These are phyloP conservation scores for Aphyosemion australe DNA, from an alignment of 2,113 vertebrate genomes.

Conservation along the genomic window DNA sequence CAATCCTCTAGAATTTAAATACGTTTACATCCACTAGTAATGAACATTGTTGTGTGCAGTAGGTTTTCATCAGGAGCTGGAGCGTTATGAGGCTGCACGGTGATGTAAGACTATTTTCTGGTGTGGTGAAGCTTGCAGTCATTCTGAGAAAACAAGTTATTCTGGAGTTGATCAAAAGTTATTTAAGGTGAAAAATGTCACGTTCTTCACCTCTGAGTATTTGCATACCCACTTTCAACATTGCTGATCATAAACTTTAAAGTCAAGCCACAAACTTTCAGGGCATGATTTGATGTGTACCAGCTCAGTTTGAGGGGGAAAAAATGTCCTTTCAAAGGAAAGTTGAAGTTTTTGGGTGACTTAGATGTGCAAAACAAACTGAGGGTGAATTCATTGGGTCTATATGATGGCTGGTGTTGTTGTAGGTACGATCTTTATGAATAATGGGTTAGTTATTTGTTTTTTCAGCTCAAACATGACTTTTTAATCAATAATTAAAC, in stretches of 20 bases:
- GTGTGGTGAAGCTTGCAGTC: not conserved
- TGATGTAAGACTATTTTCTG: slow-evolving; percentile 8
- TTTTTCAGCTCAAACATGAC: not conserved
- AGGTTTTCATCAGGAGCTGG: not conserved
- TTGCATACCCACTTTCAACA: not conserved
- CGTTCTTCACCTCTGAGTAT: slow-evolving; percentile 11
- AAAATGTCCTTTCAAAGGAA: not conserved
- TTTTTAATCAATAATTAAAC: slow-evolving; percentile 8
- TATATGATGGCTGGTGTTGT: no score
- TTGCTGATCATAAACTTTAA: not conserved
- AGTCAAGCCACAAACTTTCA: not conserved
- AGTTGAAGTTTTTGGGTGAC: not conserved
- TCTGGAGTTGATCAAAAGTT: slow-evolving; percentile 1
- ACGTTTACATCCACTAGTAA: no score
- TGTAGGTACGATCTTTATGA: no score
- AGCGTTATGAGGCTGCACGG: no score
- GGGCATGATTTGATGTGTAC: not conserved
- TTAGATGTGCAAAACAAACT: not conserved
- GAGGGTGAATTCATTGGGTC: no score
- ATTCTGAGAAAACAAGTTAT: not conserved
- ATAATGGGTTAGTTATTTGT: no score
- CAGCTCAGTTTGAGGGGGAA: no score
- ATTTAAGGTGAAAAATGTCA: slow-evolving; percentile 15
- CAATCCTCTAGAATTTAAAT: not conserved
- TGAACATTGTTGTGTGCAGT: not conserved